phyloP scores from a whole-genome alignment of 2,888 invertebrate species.

The Tenthredo livida region DNA sequence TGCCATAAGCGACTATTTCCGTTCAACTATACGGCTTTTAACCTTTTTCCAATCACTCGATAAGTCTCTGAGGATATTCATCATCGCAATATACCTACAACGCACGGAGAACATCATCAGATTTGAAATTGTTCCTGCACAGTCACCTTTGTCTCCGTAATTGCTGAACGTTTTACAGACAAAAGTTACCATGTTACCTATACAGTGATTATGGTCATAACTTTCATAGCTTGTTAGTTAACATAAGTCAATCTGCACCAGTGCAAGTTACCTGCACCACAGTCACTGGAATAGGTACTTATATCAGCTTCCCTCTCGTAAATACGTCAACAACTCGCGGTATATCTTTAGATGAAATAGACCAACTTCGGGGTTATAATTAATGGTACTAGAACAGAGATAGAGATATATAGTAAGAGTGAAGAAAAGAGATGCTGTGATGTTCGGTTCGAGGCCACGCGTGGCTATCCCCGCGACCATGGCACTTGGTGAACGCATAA shows the following conservation, averaged over 20 bases:
- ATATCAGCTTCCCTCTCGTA: neutral
- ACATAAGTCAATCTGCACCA: conserved; percentile 29
- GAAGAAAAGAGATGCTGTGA: conserved; percentile 32
- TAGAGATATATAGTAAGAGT: neutral
- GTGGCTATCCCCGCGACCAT: neutral
- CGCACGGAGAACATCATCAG: neutral
- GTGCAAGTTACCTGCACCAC: neutral
- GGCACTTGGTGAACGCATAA: conserved; percentile 49
- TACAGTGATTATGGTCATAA: neutral
- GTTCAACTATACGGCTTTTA: conserved; percentile 32
- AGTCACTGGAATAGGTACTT: neutral
- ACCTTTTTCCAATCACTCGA: conserved; percentile 29
- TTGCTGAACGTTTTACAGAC: neutral
- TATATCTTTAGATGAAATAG: conserved; percentile 37
- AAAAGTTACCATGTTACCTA: neutral
- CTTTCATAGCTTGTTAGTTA: neutral
- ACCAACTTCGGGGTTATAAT: conserved; percentile 42
- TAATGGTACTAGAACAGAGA: conserved; percentile 26
- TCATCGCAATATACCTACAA: neutral
- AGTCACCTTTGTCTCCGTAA: conserved; percentile 18
- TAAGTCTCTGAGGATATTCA: neutral
- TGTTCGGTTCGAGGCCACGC: conserved; percentile 15
- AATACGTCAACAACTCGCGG: conserved; percentile 40
- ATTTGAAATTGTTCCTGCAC: neutral
- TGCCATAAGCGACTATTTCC: conserved; percentile 44